These are phyloP conservation scores for Drosophila neutralis DNA, from an alignment of 2,888 invertebrate species.

Conservation along the genomic window DNA sequence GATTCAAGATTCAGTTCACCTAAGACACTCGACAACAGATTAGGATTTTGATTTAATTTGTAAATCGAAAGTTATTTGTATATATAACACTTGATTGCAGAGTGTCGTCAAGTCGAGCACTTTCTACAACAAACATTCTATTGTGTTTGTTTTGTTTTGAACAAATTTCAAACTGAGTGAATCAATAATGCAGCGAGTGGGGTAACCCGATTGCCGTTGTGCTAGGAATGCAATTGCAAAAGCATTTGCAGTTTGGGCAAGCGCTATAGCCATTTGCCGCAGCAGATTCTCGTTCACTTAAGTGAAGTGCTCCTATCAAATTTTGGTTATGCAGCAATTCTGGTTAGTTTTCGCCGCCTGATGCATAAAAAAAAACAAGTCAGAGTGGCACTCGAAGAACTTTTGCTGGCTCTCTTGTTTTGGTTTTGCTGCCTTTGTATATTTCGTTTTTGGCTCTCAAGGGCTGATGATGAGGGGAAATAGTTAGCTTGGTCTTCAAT, in stretches of 20 bases:
- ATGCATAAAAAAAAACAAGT: constrained; percentile 22
- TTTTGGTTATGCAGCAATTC: constrained; percentile 52
- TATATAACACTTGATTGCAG: neutral
- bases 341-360: constrained; percentile 29
- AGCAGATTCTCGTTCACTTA: constrained; percentile 56
- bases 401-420: constrained; percentile 17
- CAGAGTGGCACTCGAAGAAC: constrained; percentile 16
- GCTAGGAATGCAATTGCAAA: constrained; percentile 38
- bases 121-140: neutral
- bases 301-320: constrained; percentile 59
- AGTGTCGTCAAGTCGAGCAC: neutral
- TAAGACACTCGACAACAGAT: neutral
- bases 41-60: neutral
- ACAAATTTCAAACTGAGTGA: constrained; percentile 28
- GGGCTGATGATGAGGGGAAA: constrained; percentile 10
- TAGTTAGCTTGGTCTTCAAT: constrained; percentile 53
- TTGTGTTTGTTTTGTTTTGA: constrained; percentile 9
- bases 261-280: constrained; percentile 46
- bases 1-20: neutral
- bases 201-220: constrained; percentile 33
- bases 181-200: constrained; percentile 26
- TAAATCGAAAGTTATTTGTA: neutral
- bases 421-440: neutral
- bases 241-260: constrained; percentile 13
- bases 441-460: neutral